Base-by-base conservation (phyloP, 2,888 invertebrate species). In the Gymnocheta viridis region DNA sequence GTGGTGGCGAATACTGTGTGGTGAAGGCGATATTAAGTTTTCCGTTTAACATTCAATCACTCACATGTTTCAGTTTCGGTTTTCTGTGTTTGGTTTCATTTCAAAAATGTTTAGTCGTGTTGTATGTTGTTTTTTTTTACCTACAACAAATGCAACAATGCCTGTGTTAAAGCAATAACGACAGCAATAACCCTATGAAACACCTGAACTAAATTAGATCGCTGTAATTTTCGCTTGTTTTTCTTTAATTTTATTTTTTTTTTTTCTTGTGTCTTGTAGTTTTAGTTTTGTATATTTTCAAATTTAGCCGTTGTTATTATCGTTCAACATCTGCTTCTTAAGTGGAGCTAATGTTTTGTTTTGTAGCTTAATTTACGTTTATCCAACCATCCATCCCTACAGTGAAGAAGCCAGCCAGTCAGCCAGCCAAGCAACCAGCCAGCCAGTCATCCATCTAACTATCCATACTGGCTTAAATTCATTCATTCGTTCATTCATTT, bases 191-290 rank as follows among this genome's bases (percentile, higher is more conserved):
- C 81, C 81, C 77, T 84, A 81, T 44, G 73, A 85, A 85, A 85
- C 85, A 85, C 85, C 85, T 85, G 85, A 85, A 82, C 66, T 51
- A 82, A 85, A 85, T 85, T 85, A 85, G 85, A 85, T 85, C 85
- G 85, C 60, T 82, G 80, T 67, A 80, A 85, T 85, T 85, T 82
- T 85, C 85, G 79, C 73, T 77, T 29, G 24, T 69, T 62, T 44
- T 56, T 47, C 27, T 41, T 49, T 60, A n/a, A n/a, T n/a, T n/a
- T n/a, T n/a, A n/a, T n/a, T 29, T 0, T 51, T n/a, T 69, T 44
- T 51, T 12, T 19, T 38, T 76, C 29, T 32, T 38, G 35, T 56
- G 29, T 77, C 58, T 66, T 58, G 58, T 24, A 58, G 66, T 67
- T 72, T 24, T 35, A 38, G n/a, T 81, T 60, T 73, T 72, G 9